Evolutionary conservation across 53 echinoderm and acorn worm genomes (phyloP).

Genomic region (Astropecten irregularis): DNA sequence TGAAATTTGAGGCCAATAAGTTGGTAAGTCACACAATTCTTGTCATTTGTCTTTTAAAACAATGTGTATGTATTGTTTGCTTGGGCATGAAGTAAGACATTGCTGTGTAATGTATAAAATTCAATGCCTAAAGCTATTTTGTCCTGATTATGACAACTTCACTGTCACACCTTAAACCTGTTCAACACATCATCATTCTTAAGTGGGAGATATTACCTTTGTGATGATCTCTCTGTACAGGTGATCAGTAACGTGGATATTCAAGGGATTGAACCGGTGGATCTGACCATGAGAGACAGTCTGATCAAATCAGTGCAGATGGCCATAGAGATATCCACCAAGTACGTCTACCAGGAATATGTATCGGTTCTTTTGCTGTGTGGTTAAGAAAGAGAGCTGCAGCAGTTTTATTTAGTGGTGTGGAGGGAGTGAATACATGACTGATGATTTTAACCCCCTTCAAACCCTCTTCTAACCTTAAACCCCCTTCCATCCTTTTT

Average conservation of each 20-base stretch:
- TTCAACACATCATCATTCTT: too few relatives aligned
- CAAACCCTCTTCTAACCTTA: too few relatives aligned
- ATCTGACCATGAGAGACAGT: conserved; percentile 87
- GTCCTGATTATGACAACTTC: too few relatives aligned
- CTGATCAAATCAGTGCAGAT: conserved; percentile 93
- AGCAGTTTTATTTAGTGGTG: not conserved
- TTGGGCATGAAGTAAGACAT: too few relatives aligned
- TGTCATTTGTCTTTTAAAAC: not conserved
- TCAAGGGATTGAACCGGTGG: conserved; percentile 94
- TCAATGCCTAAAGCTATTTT: too few relatives aligned
- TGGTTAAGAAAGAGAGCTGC: not conserved
- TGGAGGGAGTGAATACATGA: too few relatives aligned
- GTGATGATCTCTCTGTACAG: too few relatives aligned
- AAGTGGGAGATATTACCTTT: too few relatives aligned
- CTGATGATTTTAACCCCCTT: too few relatives aligned
- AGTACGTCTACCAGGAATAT: conserved; percentile 55
- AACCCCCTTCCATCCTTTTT: too few relatives aligned
- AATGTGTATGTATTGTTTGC: not conserved
- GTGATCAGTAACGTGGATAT: conserved; percentile 91
- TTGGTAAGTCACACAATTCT: conserved; percentile 57
- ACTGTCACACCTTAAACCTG: too few relatives aligned
- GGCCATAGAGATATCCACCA: conserved; percentile 98
- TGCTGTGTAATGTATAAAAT: too few relatives aligned
- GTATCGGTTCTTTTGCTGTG: not conserved
- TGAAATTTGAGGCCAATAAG: conserved; percentile 78